Evolutionary conservation across 92 coral and sea anemone species (phyloP).

Genomic region (Epizoanthus illoricatus): DNA sequence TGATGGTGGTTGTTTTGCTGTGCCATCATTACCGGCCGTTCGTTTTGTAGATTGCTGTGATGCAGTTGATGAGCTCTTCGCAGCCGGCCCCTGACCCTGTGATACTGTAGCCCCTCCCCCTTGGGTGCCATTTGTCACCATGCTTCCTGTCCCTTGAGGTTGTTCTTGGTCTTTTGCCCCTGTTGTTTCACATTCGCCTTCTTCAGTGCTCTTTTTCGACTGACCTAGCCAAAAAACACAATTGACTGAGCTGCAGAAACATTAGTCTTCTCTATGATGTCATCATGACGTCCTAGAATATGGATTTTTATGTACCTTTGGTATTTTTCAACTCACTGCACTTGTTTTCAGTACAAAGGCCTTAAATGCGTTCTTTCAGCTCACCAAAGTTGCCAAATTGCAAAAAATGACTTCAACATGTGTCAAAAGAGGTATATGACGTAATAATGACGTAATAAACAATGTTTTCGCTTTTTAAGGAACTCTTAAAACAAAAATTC

Average conservation of each 20-base stretch:
- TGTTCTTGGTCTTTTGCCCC: conserved; percentile 48
- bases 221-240: conserved; percentile 30
- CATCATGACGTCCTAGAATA: too few species aligned
- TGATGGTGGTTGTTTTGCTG: conserved; percentile 58
- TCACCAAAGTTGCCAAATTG: too few species aligned
- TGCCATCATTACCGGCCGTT: conserved; percentile 35
- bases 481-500: too few species aligned
- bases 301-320: too few species aligned
- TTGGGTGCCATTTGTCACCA: conserved; percentile 43
- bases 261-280: background rate
- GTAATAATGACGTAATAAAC: too few species aligned
- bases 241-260: background rate
- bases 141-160: conserved; percentile 25
- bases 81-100: conserved; percentile 29
- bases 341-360: too few species aligned
- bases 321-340: too few species aligned
- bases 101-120: conserved; percentile 23
- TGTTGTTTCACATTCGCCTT: conserved; percentile 29
- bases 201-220: conserved; percentile 49
- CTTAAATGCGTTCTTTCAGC: too few species aligned
- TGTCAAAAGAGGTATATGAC: too few species aligned
- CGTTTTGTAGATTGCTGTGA: conserved; percentile 53
- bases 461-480: too few species aligned
- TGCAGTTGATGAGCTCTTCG: conserved; percentile 24
- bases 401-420: too few species aligned